phyloP scores from a whole-genome alignment of 1,140 invertebrate species.

The Drosophila albomicans region DNA sequence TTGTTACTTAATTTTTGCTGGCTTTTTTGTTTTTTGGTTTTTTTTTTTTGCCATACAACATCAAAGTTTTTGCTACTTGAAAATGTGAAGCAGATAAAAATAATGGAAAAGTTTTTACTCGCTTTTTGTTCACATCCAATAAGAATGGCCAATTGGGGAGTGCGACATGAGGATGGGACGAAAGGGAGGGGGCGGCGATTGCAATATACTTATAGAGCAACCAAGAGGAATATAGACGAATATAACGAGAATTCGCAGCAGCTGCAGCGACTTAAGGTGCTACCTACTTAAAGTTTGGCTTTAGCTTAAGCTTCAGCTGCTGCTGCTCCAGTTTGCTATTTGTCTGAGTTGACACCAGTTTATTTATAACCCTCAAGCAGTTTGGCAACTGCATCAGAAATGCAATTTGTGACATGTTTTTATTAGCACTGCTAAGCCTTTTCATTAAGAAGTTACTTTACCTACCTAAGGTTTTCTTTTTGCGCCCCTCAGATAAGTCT shows the following conservation, averaged over 20 bases:
- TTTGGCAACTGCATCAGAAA: slow-evolving; percentile 10
- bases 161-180: not conserved
- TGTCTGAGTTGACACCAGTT: slow-evolving; percentile 53
- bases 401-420: not conserved
- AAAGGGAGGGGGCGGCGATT: not conserved
- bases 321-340: slow-evolving; percentile 24
- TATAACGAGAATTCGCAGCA: slow-evolving; percentile 52
- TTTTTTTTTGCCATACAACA: slow-evolving; percentile 68
- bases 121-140: slow-evolving; percentile 52
- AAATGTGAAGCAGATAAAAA: slow-evolving; percentile 82
- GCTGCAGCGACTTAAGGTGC: slow-evolving; percentile 70
- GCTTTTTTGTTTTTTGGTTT: slow-evolving; percentile 52
- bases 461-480: not conserved
- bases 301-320: slow-evolving; percentile 46
- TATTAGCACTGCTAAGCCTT: not conserved
- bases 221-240: slow-evolving; percentile 24
- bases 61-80: slow-evolving; percentile 76
- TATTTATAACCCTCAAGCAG: slow-evolving; percentile 62
- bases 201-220: not conserved
- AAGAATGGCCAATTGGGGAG: slow-evolving; percentile 11
- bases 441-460: not conserved
- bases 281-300: slow-evolving; percentile 73
- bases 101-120: slow-evolving; percentile 76
- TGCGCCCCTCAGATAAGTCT: not conserved
- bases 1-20: slow-evolving; percentile 78